A percentile compares a stretch with the other conserved stretches of the same genome.
These are phyloP conservation scores for Odontocerum albicorne DNA, from an alignment of 2,888 invertebrate genomes.

Conservation along the genomic window DNA sequence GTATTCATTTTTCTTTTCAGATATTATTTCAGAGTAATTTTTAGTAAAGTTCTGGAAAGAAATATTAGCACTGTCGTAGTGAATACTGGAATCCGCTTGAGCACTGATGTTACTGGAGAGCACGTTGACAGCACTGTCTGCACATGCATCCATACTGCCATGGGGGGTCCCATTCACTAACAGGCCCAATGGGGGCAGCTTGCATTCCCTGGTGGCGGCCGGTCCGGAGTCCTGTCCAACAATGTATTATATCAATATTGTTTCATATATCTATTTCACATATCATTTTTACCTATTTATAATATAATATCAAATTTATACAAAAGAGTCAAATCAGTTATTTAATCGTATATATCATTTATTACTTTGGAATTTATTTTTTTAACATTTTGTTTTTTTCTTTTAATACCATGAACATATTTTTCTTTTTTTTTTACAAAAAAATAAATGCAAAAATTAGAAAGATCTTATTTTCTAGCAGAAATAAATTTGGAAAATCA, in stretches of 20 bases:
- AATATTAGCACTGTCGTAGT: constrained; percentile 11
- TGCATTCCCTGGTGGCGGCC: constrained; percentile 57
- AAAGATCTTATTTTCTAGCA: too few species aligned
- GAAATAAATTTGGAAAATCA: too few species aligned
- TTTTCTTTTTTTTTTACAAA: too few species aligned
- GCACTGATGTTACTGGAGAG: constrained; percentile 44
- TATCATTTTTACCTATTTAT: neutral
- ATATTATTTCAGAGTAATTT: constrained; percentile 8
- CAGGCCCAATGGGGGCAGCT: constrained; percentile 54
- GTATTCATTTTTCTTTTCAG: constrained; percentile 1
- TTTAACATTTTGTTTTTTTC: too few species aligned
- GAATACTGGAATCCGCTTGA: constrained; percentile 49
- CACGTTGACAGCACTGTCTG: constrained; percentile 40
- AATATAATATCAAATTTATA: neutral
- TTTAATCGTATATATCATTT: too few species aligned
- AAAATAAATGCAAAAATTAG: too few species aligned
- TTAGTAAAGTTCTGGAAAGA: constrained; percentile 10
- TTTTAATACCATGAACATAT: too few species aligned
- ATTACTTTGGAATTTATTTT: too few species aligned
- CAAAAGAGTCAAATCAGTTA: neutral
- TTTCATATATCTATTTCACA: neutral
- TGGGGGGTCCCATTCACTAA: constrained; percentile 54
- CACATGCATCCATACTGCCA: constrained; percentile 43
- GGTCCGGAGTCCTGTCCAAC: constrained; percentile 53
- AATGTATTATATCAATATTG: neutral